Base-by-base conservation (phyloP, 2,113 vertebrate species). In the Chloebia gouldiae region DNA sequence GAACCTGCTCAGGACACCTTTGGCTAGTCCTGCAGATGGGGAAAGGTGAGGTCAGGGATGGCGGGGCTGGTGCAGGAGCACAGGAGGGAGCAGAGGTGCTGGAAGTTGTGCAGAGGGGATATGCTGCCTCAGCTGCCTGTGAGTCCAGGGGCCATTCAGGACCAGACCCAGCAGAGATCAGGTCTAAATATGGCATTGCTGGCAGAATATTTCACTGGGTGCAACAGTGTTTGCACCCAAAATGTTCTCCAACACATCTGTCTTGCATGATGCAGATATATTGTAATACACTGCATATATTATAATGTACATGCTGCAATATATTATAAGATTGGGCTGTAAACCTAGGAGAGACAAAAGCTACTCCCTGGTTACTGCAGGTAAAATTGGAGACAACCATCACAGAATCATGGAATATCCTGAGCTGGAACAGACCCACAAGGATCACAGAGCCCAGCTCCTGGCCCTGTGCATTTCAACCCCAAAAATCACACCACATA, bases 1-100 rank as follows among this genome's bases (percentile, higher is more conserved):
- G 63, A 87, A 94, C 79, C 94, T 93, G 53, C 70, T 64, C 22
- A 63, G 88, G 54, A 87, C 90, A 76, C 49, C 76, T 95, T 80
- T 63, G 70, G 73, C 30, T 60, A 71, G 33, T 20, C 44, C 82
- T 81, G 66, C 63, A 89, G 64, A 77, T 56, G 49, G 35, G 27
- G 31, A 79, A 40, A 84, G 37, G 69, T 54, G 89, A 87, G 64
- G 44, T 35, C 28, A 42, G 72, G 45, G 31, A 7, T 63, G 68
- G 44, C 68, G 86, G 64, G 16, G n/a, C 40, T 73, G 76, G 35
- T 47, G 28, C 23, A 64, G 51, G 59, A 81, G 59, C 15, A 13
- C 9, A 11, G 57, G 28, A 64, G 54, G 21, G 31, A 56, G 66
- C 8, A 31, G 78, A 66, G 47, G 64, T 68, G 51, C 39, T 71